A percentile compares a stretch with the other conserved stretches of the same genome.
phyloP scores from a whole-genome alignment of 1,140 invertebrate genomes.

The Temnothorax longispinosus region DNA sequence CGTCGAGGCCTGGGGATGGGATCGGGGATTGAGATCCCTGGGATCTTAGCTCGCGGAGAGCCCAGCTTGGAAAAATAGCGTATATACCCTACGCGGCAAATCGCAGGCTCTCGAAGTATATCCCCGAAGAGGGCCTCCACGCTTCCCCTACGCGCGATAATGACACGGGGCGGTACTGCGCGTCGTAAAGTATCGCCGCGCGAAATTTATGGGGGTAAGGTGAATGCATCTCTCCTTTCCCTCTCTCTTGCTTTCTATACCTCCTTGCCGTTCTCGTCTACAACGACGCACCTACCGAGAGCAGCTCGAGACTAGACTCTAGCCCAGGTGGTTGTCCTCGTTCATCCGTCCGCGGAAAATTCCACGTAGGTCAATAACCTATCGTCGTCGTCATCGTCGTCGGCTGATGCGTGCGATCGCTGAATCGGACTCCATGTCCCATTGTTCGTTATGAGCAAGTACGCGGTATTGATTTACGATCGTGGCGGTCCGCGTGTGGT shows the following conservation, averaged over 20 bases:
- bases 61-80: conserved; percentile 57
- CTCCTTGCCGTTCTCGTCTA: conserved; percentile 46
- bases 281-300: conserved; percentile 57
- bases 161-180: conserved; percentile 80
- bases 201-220: conserved; percentile 81
- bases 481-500: background rate
- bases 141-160: conserved; percentile 77
- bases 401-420: background rate
- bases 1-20: background rate
- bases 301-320: conserved; percentile 2
- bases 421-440: conserved; percentile 30
- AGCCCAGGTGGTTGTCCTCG: conserved; percentile 57
- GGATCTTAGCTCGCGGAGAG: background rate
- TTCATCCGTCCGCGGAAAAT: conserved; percentile 27
- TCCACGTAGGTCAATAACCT: conserved; percentile 28
- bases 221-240: conserved; percentile 64
- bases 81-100: conserved; percentile 22
- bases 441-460: conserved; percentile 52
- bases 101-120: conserved; percentile 35
- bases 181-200: conserved; percentile 80
- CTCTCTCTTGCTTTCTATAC: conserved; percentile 23
- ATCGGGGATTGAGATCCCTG: conserved; percentile 25
- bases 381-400: background rate
- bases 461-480: conserved; percentile 48
- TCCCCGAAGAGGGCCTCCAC: conserved; percentile 31